Evolutionary conservation across 2,113 vertebrate genomes (phyloP), one percentile per base, ranked within the genome.

Genomic region (Lethenteron camtschaticum): DNA sequence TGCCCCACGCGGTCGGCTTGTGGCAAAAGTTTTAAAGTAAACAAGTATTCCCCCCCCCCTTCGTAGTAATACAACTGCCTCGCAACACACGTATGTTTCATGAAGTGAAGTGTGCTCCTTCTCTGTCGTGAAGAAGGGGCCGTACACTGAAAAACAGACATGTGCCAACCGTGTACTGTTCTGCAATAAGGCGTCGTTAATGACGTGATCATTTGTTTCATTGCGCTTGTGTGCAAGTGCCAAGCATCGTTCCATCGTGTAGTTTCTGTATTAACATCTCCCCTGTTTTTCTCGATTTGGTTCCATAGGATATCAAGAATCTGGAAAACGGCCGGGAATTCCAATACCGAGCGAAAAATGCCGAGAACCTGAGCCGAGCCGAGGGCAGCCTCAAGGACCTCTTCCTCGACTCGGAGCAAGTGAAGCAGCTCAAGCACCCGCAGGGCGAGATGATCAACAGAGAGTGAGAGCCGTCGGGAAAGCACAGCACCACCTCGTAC

Each of bases 361-460:
- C 83, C 71, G 85, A 84, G 76, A 84, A 81, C 9, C 83, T 96
- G 76, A 78, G 78, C 0, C 86, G 81, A 71, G 87, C 88, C 0
- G 83, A 95, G 75, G 87, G 86, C 4, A 78, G 89, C 72, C 83
- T 96, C 3, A 81, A 76, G 0, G 73, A 81, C 63, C 81, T 96
- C 76, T 89, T 94, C 1, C 81, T 85, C 0, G 89, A 96, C 0
- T 81, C 87, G 0, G 71, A 80, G 2, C 74, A 86, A 0, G 85
- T 89, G 72, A 80, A 78, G 55, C 85, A 83, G 68, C 86, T 92
- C 74, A 82, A 83, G 72, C 94, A 99, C 56, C 92, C 94, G 0
- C 94, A 96, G 81, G 87, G 84, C 4, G 90, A 89, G 78, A 96
- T 99, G 94, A 99, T 99, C 9, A 78, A 84, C 0, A 87, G 95